Percentiles rank a stretch among this genome's conserved stretches.
These are phyloP conservation scores for Platysteira castanea DNA, from an alignment of 2,113 vertebrate species.

Conservation along the genomic window DNA sequence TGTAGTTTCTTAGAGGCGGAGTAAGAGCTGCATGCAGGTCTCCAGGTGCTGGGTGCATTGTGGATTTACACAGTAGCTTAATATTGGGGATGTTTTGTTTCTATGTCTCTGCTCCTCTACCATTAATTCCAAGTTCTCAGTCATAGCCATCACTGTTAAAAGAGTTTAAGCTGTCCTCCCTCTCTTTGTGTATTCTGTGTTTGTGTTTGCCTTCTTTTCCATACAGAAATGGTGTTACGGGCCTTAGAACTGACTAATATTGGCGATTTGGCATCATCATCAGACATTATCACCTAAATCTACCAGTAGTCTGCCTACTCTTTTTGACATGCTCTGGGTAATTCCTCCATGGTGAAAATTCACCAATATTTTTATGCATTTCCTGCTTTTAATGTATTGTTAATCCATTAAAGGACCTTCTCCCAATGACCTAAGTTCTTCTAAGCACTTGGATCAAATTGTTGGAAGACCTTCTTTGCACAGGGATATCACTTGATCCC, in stretches of 20 bases:
- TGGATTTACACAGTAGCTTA: not conserved
- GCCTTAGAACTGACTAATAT: not conserved
- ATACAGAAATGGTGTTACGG: not conserved
- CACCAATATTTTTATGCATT: not conserved
- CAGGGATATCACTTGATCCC: not conserved
- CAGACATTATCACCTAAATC: not conserved
- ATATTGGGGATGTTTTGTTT: not conserved
- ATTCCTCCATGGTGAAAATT: not conserved
- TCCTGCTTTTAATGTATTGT: not conserved
- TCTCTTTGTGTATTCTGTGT: not conserved
- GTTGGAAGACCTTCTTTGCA: not conserved
- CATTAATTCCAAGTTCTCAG: not conserved
- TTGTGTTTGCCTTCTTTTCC: not conserved
- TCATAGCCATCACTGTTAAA: not conserved
- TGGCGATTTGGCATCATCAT: not conserved
- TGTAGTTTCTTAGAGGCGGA: not conserved
- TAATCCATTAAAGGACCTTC: not conserved
- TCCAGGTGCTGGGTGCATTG: not conserved
- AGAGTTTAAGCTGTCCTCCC: not conserved
- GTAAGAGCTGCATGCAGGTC: not conserved
- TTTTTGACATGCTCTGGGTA: not conserved
- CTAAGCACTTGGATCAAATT: not conserved
- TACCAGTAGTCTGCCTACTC: not conserved
- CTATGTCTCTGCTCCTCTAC: not conserved
- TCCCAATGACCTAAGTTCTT: not conserved